Evolutionary conservation across 35 echinoderm and acorn worm species (phyloP).

Genomic region (Apostichopus californicus): DNA sequence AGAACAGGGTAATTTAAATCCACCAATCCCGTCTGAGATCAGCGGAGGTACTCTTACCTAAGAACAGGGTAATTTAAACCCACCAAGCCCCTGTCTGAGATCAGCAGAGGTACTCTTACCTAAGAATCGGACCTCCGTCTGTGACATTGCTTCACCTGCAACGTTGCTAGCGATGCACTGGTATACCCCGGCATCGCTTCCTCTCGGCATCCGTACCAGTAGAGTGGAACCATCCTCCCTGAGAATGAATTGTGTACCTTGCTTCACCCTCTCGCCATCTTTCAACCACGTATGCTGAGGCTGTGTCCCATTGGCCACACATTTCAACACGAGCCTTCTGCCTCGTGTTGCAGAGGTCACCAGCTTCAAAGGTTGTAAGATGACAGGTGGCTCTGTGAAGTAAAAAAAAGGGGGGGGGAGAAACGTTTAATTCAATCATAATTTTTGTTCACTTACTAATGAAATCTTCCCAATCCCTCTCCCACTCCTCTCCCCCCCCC

Average conservation of each 20-base stretch:
- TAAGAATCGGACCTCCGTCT: constrained; percentile 30
- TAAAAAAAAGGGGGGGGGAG: too few species aligned
- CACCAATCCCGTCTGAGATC: too few species aligned
- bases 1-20: not conserved
- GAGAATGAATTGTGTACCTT: not conserved
- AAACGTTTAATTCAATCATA: too few species aligned
- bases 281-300: not conserved
- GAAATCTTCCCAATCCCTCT: too few species aligned
- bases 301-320: not conserved
- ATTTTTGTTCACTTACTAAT: too few species aligned
- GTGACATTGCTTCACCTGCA: not conserved
- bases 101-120: not conserved
- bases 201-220: not conserved
- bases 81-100: too few species aligned
- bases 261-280: not conserved
- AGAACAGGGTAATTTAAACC: not conserved
- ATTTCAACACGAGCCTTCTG: not conserved
- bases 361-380: not conserved
- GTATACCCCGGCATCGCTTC: not conserved
- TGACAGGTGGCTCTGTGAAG: not conserved
- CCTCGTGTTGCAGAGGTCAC: not conserved
- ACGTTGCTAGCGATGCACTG: not conserved
- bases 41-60: not conserved
- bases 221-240: not conserved
- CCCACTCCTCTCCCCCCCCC: too few species aligned